These are phyloP conservation scores for Oscheius myriophilus DNA, from an alignment of 2,888 invertebrate genomes.

Conservation along the genomic window DNA sequence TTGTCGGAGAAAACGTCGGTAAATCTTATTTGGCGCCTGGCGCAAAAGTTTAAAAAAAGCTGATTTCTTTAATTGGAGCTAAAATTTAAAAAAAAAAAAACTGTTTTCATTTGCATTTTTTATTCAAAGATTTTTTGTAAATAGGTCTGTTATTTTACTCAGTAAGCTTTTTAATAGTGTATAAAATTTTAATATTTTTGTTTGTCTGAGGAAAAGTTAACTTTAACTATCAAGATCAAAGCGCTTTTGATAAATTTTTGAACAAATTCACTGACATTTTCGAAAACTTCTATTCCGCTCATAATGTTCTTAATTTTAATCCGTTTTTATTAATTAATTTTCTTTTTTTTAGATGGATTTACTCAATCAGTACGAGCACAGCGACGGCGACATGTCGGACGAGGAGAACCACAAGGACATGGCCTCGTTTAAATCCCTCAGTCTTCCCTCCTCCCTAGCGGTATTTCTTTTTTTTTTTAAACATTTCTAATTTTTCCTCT, in stretches of 20 bases:
- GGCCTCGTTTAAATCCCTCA: conserved; percentile 12
- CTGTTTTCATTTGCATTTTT: too few relatives aligned
- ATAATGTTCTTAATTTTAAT: not conserved
- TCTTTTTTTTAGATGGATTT: conserved; percentile 39
- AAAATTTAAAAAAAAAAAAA: too few relatives aligned
- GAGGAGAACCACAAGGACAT: conserved; percentile 35
- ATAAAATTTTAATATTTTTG: too few relatives aligned
- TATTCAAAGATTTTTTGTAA: too few relatives aligned
- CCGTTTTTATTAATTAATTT: conserved; percentile 1
- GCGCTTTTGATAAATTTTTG: conserved; percentile 7
- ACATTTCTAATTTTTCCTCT: not conserved
- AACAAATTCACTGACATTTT: conserved; percentile 8
- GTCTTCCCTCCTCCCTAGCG: conserved; percentile 14
- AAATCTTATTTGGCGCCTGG: too few relatives aligned
- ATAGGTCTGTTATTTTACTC: too few relatives aligned
- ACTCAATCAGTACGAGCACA: conserved; percentile 37
- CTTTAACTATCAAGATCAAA: too few relatives aligned
- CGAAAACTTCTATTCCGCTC: not conserved
- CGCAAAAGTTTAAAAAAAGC: too few relatives aligned
- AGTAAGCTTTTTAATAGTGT: too few relatives aligned
- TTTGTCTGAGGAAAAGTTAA: too few relatives aligned
- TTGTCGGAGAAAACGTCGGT: too few relatives aligned
- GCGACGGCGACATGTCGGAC: conserved; percentile 41
- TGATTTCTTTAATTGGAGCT: too few relatives aligned
- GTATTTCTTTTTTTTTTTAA: conserved; percentile 10